phyloP scores from a whole-genome alignment of 2,113 vertebrate genomes.

The Phalacrocorax aristotelis region DNA sequence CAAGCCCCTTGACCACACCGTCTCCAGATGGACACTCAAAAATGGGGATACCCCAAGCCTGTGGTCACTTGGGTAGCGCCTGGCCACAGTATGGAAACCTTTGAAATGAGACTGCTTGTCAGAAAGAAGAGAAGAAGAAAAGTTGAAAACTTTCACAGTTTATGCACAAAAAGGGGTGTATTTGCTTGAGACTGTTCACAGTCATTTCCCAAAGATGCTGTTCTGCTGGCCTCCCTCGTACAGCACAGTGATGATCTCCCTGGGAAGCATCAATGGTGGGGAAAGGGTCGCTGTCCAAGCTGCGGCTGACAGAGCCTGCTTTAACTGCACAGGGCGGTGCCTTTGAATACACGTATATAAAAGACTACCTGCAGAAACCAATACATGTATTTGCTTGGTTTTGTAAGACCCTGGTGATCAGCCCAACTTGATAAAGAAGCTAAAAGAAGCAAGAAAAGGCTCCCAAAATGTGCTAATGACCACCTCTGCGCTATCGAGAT shows the following conservation, averaged over 20 bases:
- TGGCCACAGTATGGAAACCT: neutral
- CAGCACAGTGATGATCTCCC: neutral
- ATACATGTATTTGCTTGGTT: neutral
- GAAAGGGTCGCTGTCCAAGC: rapidly evolving
- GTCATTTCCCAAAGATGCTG: neutral
- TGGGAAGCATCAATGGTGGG: neutral
- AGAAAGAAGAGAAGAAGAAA: neutral
- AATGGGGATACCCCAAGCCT: neutral
- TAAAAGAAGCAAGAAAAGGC: neutral
- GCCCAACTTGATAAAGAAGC: neutral
- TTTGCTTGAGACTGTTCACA: neutral
- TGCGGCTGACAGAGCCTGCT: neutral
- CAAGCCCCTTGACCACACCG: neutral
- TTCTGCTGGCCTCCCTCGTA: neutral
- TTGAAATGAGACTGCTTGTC: neutral
- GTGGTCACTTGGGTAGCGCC: neutral
- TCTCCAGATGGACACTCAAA: neutral
- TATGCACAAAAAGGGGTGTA: neutral
- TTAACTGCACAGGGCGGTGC: neutral
- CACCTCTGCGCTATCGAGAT: rapidly evolving
- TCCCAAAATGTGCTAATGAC: neutral
- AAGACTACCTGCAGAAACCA: neutral
- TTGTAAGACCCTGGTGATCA: neutral
- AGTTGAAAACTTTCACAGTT: neutral
- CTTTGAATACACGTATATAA: neutral